phyloP scores from a whole-genome alignment of 2,888 invertebrate genomes.

The Cephus nigrinus region DNA sequence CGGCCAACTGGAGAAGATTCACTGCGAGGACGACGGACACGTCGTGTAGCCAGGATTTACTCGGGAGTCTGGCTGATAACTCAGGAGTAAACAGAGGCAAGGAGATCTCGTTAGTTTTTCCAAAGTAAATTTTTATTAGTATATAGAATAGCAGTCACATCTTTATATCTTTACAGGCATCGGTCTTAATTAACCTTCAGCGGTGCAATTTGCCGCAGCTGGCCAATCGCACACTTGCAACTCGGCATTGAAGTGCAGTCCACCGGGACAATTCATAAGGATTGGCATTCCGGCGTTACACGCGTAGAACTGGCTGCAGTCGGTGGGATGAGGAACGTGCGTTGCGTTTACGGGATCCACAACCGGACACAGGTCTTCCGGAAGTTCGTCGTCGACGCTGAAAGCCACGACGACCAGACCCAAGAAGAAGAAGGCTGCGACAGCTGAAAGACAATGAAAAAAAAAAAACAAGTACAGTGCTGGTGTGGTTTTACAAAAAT shows the following conservation, averaged over 20 bases:
- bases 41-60: background rate
- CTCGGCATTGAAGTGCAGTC: conserved; percentile 45
- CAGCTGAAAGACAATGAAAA: conserved; percentile 18
- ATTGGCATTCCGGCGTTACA: conserved; percentile 39
- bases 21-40: background rate
- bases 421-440: conserved; percentile 24
- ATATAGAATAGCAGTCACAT: background rate
- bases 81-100: background rate
- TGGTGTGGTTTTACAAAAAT: background rate
- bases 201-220: conserved; percentile 36
- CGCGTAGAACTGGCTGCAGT: conserved; percentile 43
- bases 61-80: background rate
- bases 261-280: conserved; percentile 42
- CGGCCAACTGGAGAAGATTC: background rate
- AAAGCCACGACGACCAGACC: conserved; percentile 21
- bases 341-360: conserved; percentile 31
- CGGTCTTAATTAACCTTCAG: background rate
- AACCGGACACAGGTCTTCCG: conserved; percentile 5
- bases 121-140: background rate
- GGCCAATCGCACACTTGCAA: conserved; percentile 48
- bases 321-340: conserved; percentile 40
- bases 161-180: background rate
- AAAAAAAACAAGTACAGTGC: background rate
- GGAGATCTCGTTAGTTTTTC: background rate
- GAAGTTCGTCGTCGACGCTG: background rate